These are phyloP conservation scores for Itoplectis maculator DNA, from an alignment of 2,888 invertebrate species.

Conservation along the genomic window DNA sequence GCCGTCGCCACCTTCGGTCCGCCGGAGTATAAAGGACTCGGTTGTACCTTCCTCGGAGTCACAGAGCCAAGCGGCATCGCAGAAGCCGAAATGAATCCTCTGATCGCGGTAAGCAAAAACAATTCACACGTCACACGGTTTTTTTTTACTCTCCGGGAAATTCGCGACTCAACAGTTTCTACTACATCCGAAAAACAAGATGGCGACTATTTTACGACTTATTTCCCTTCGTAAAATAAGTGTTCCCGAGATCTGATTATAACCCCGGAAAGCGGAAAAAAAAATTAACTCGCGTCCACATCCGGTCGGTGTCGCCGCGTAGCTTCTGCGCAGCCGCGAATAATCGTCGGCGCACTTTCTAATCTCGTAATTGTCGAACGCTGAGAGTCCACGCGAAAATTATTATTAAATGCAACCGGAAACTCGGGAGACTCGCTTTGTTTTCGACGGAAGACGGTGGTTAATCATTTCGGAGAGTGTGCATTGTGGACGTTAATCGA, in stretches of 20 bases:
- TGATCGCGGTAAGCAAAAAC: conserved; percentile 83
- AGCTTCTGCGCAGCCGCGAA: neutral
- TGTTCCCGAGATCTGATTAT: conserved; percentile 15
- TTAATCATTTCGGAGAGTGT: too few species aligned
- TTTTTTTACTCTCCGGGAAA: too few species aligned
- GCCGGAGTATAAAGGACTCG: conserved; percentile 83
- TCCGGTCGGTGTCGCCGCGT: conserved; percentile 21
- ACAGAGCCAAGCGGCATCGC: conserved; percentile 84
- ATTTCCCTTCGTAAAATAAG: neutral
- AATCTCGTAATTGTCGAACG: conserved; percentile 54
- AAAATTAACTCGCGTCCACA: conserved; percentile 11
- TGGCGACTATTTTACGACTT: too few species aligned
- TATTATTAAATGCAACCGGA: conserved; percentile 4
- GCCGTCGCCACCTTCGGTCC: conserved; percentile 74
- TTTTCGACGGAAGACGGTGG: neutral
- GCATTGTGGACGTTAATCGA: neutral
- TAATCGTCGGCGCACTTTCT: conserved; percentile 58
- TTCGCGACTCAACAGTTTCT: too few species aligned
- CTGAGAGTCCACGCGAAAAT: neutral
- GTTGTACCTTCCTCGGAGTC: conserved; percentile 82
- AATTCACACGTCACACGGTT: conserved; percentile 47
- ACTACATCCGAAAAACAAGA: too few species aligned
- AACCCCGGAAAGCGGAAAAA: neutral
- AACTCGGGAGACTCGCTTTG: neutral
- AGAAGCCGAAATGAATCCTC: conserved; percentile 84